Evolutionary conservation across 2,797 vertebrate genomes (phyloP), one percentile per base, ranked within the genome.

Genomic region (Caiman crocodilus): DNA sequence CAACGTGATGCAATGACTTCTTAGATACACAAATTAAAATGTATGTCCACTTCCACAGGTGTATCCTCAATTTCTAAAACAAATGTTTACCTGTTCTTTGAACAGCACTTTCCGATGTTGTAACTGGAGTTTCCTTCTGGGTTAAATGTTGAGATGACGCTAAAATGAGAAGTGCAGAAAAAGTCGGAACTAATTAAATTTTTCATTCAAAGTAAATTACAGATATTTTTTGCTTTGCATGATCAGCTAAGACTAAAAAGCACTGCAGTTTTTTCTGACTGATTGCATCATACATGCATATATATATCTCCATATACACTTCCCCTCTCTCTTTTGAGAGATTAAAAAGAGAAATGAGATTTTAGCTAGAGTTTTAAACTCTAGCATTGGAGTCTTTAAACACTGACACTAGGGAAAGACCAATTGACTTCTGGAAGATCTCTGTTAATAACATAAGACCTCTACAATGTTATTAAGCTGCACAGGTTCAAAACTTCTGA

Each of bases 71-170:
- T 95, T 91, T 80, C 89, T 83, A 23, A 85, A 89, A 81, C 25
- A 91, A 88, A 90, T 17, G 91, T 96, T 97, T 98, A 98, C 98
- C 98, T 98, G 98, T 93, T 97, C 98, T 98, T 96, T 97, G 95
- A 97, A 97, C 95, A 97, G 97, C 95, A 86, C 96, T 97, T 95
- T 98, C 98, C 96, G 97, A 91, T 94, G 96, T 81, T 96, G 97
- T 94, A 93, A 96, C 76, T 96, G 97, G 94, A 94, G 94, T 92
- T 96, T 98, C 98, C 96, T 98, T 98, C 97, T 98, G 97, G 85
- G 95, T 90, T 97, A 98, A 97, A 89, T 89, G 97, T 92, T 97
- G 97, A 96, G 97, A 98, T 85, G 98, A 93, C 55, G 96, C 98
- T 98, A 94, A 97, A 92, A 95, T 23, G 97, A 85, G 42, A 95